Conservation (phyloP, 2,797 vertebrate species). For the Oophaga sylvatica region DNA sequence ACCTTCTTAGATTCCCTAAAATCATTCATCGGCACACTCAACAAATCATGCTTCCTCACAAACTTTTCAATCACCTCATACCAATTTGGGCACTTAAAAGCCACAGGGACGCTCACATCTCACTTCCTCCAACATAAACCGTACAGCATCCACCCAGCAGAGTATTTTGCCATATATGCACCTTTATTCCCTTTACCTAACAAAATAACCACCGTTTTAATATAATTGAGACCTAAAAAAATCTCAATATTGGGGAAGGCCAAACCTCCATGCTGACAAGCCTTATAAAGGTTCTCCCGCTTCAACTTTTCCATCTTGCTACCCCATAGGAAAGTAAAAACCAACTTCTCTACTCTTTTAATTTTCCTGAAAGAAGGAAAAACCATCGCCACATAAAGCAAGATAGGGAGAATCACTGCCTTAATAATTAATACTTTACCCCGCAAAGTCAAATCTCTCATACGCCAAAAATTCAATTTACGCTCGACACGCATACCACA, state of each 20-base stretch:
- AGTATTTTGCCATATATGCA: background rate
- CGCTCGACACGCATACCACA: background rate
- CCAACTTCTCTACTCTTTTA: background rate
- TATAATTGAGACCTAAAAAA: background rate
- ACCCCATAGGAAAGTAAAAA: constrained; percentile 1
- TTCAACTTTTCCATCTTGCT: background rate
- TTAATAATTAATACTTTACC: background rate
- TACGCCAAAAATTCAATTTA: background rate
- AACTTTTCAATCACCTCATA: too few relatives aligned
- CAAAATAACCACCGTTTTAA: background rate
- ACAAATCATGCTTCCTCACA: too few relatives aligned
- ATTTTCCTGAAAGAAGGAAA: background rate
- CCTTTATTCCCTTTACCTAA: too few relatives aligned
- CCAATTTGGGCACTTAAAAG: too few relatives aligned
- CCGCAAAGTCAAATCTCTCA: background rate
- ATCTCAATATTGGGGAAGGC: background rate
- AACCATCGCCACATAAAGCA: background rate
- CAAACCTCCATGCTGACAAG: background rate
- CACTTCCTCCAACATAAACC: background rate
- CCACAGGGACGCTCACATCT: background rate
- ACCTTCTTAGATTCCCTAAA: too few relatives aligned
- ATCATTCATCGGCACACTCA: too few relatives aligned
- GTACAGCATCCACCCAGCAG: background rate
- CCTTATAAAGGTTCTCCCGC: background rate
- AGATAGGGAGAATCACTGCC: background rate